Conservation (phyloP, 2,113 vertebrate genomes). For the Rostratula benghalensis region DNA sequence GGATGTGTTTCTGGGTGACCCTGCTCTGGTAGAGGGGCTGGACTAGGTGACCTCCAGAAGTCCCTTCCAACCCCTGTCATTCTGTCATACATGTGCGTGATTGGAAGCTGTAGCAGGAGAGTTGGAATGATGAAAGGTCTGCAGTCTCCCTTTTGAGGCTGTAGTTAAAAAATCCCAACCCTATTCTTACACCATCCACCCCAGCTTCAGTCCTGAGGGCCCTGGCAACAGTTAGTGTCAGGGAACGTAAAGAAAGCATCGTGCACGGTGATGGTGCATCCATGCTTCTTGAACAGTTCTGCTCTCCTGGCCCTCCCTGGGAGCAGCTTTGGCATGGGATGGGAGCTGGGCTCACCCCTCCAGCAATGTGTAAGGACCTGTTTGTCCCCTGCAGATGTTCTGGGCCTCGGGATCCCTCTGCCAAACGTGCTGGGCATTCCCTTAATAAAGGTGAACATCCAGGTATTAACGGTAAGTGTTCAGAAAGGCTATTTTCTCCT, state of each 20-base stretch:
- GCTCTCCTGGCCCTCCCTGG: neutral
- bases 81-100: accelerated
- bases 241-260: accelerated
- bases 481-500: accelerated
- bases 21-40: too few relatives aligned
- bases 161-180: neutral
- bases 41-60: too few relatives aligned
- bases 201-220: neutral
- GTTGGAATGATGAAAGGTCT: neutral
- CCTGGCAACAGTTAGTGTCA: neutral
- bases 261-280: accelerated
- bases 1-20: too few relatives aligned
- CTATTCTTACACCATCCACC: neutral
- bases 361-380: accelerated
- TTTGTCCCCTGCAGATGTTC: neutral
- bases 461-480: neutral
- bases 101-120: neutral
- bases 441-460: accelerated
- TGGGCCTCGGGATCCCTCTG: neutral
- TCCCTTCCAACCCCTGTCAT: too few relatives aligned
- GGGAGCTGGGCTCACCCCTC: neutral
- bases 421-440: neutral
- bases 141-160: neutral
- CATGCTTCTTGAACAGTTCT: accelerated
- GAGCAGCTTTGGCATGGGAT: accelerated